Base-by-base conservation (phyloP, 2,888 invertebrate genomes). In the Tridacna crocea region DNA sequence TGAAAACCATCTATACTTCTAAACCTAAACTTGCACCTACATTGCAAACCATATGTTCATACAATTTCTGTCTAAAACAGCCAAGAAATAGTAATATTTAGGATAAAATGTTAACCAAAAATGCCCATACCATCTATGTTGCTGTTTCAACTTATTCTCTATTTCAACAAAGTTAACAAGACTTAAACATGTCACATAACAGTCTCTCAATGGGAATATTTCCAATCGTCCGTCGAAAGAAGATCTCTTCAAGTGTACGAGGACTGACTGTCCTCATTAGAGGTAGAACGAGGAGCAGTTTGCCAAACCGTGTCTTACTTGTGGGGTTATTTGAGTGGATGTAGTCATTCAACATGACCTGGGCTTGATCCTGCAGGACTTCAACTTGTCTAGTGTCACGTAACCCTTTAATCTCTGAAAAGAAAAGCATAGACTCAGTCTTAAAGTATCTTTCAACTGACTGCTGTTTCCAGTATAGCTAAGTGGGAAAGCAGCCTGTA, bases 211-310 rank as follows among this genome's bases (percentile, higher is more conserved):
- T 96, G 24, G 96, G 96, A 48, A 96, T 96, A 90, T 96, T 96
- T 10, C 97, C 97, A 78, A 97, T 96, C 0, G 97, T 97, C 82
- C 96, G 96, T 79, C 96, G 96, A 94, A 98, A 98, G 79, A 98
- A 96, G 26, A 97, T 94, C 86, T 97, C 96, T 89, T 96, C 96
- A 0, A 96, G 93, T 17, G 95, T 95, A 22, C 95, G 94, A 1
- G 96, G 94, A 84, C 95, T 95, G 72, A 96, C 94, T n/a, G 90
- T 90, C 94, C 95, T 72, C 95, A 96, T 19, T 96, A 96, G 96
- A 0, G 97, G 97, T 76, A 98, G 94, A 1, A 97, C 95, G 3
- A 97, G 95, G 88, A 98, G 95, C 3, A 98, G 94, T 88, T 96
- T 96, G 0, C 97, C 97, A 88, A 97, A 96, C 26, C 97, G 95